A percentile compares a stretch with the other conserved stretches of the same genome.
Evolutionary conservation across 1,140 invertebrate genomes (phyloP).

Genomic region (Solen grandis): DNA sequence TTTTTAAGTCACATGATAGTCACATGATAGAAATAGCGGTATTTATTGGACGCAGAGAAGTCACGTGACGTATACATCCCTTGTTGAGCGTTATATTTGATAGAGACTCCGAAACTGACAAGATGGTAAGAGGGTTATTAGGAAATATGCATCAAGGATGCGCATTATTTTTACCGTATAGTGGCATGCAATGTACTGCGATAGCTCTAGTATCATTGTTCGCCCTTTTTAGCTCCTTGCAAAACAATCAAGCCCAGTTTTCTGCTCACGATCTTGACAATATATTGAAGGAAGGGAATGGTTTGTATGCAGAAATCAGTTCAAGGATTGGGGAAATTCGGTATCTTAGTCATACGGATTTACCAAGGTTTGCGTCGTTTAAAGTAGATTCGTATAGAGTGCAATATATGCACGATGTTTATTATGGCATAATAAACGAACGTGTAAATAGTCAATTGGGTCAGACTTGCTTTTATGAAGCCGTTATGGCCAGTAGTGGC

Average conservation of each 20-base stretch:
- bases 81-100: no score
- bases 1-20: no score
- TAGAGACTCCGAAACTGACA: slow-evolving; percentile 3
- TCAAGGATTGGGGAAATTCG: not conserved
- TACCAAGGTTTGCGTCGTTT: not conserved
- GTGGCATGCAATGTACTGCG: slow-evolving; percentile 31
- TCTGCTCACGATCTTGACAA: not conserved
- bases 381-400: not conserved
- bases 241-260: not conserved
- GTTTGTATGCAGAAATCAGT: not conserved
- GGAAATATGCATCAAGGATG: slow-evolving; percentile 27
- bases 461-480: slow-evolving; percentile 20
- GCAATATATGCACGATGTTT: slow-evolving; percentile 6
- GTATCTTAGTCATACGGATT: slow-evolving; percentile 20
- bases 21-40: no score
- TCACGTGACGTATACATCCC: no score
- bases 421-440: slow-evolving; percentile 7
- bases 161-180: not conserved
- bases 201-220: not conserved
- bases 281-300: not conserved
- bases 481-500: not conserved
- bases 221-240: not conserved
- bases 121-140: slow-evolving; percentile 11
- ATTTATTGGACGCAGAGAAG: no score
- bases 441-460: not conserved